Percentiles rank a stretch among this genome's conserved stretches.
Evolutionary conservation across 1,140 invertebrate genomes (phyloP).

Genomic region (Caenorhabditis inopinata): DNA sequence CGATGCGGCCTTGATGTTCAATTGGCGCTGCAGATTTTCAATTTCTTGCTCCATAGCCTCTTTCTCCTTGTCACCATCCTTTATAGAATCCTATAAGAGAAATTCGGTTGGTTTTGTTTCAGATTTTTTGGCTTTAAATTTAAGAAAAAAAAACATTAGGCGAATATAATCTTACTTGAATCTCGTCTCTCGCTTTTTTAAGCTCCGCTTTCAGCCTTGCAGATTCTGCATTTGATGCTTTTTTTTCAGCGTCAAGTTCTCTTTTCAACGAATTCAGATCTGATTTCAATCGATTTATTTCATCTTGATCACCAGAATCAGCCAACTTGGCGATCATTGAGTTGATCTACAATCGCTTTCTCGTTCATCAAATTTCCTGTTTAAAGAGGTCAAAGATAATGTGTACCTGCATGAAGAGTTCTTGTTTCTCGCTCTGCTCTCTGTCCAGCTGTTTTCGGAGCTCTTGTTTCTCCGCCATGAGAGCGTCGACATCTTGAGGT

Average conservation of each 20-base stretch:
- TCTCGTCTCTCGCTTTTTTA: not conserved
- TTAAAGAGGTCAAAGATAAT: not conserved
- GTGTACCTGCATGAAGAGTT: constrained; percentile 51
- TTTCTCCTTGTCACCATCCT: constrained; percentile 28
- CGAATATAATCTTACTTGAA: constrained; percentile 22
- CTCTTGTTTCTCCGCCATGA: constrained; percentile 50
- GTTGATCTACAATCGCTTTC: constrained; percentile 39
- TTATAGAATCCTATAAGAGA: not conserved
- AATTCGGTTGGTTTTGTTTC: too few relatives aligned
- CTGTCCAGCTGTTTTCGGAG: constrained; percentile 50
- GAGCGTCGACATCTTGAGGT: constrained; percentile 46
- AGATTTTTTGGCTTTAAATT: not conserved
- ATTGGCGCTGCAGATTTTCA: constrained; percentile 46
- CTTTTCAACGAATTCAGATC: constrained; percentile 30
- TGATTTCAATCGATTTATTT: not conserved
- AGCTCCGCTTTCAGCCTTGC: constrained; percentile 34
- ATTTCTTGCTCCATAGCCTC: constrained; percentile 25
- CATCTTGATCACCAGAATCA: constrained; percentile 33
- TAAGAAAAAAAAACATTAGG: too few relatives aligned
- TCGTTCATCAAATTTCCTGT: not conserved
- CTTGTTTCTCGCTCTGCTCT: constrained; percentile 53
- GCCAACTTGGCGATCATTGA: constrained; percentile 43
- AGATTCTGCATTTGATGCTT: not conserved
- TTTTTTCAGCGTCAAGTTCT: constrained; percentile 43
- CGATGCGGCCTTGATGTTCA: constrained; percentile 50